Percentiles rank a stretch among this genome's conserved stretches.
Conservation (phyloP, 2,888 invertebrate genomes). For the Drosophila antonietae region DNA sequence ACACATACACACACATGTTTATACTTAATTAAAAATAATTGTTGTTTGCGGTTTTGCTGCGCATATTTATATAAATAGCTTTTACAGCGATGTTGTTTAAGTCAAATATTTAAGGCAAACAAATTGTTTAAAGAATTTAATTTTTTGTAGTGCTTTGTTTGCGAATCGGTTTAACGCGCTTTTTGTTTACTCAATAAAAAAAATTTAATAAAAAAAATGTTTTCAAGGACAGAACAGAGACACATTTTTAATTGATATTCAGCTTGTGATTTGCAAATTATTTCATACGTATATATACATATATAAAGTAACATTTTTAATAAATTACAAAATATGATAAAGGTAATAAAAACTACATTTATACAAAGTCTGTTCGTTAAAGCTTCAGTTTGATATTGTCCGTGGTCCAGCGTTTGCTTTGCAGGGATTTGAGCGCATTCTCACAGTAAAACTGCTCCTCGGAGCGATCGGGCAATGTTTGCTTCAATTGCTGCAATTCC, state of each 20-base stretch:
- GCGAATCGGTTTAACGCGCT: conserved; percentile 64
- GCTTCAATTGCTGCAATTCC: conserved; percentile 78
- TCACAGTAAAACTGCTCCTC: conserved; percentile 91
- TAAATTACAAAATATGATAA: conserved; percentile 49
- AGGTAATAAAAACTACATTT: conserved; percentile 61
- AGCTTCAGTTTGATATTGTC: conserved; percentile 82
- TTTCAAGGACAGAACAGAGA: conserved; percentile 29
- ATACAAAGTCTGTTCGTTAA: conserved; percentile 53
- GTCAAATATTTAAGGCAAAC: conserved; percentile 61
- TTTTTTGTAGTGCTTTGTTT: conserved; percentile 73
- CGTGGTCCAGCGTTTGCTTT: conserved; percentile 83
- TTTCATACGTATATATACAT: conserved; percentile 50
- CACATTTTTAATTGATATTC: conserved; percentile 72
- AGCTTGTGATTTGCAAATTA: conserved; percentile 80
- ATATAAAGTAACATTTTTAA: conserved; percentile 30
- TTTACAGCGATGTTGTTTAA: conserved; percentile 75
- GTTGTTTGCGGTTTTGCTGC: conserved; percentile 72
- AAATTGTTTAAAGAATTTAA: conserved; percentile 70
- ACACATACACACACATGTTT: conserved; percentile 35
- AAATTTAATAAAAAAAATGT: conserved; percentile 12
- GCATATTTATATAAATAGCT: conserved; percentile 70
- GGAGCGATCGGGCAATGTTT: conserved; percentile 82
- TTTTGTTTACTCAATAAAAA: conserved; percentile 71
- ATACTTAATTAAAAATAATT: conserved; percentile 70
- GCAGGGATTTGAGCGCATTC: conserved; percentile 86